Base-by-base conservation (phyloP, 2,113 vertebrate species). In the Colinus virginianus region DNA sequence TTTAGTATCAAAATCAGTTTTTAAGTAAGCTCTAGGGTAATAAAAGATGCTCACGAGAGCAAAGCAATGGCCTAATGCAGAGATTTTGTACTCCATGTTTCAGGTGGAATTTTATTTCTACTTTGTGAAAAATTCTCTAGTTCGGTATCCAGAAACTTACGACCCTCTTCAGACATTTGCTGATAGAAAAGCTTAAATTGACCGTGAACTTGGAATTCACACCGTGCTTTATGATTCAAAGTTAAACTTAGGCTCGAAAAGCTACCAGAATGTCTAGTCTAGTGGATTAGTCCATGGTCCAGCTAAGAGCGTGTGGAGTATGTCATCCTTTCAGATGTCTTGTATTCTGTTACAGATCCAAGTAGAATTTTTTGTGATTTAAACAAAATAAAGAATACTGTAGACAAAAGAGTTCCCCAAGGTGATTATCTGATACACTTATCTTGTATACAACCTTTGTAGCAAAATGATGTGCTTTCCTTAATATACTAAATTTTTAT, bases 1-100 rank as follows among this genome's bases (percentile, higher is more conserved):
- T 63, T 94, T 67, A 70, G 42, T 38, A 92, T 62, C 16, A 76
- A 88, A 85, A 91, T 62, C 36, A 71, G 21, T 55, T 92, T 93
- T 75, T 75, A 82, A 88, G 49, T 75, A 90, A 95, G 62, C 78
- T 78, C 82, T 36, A 75, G 78, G 71, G 78, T 81, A 84, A 95
- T 80, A 19, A 36, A 36, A 69, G 19, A 92, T 83, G 70, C 40
- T 5, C 38, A 11, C 0, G 0, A 66, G 18, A 90, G 17, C 32
- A 36, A 28, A 66, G 68, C 22, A 79, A 77, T 67, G 64, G 85
- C 45, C 59, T 80, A 38, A 42, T 20, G 40, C 11, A 55, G 68
- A 15, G 32, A 23, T 7, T 63, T 32, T 38, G 45, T 30, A 14
- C 19, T 70, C 28, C 6, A 6, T 51, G 20, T 63, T 42, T 90